A percentile compares a stretch with the other conserved stretches of the same genome.
phyloP scores from a whole-genome alignment of 1,140 invertebrate genomes.

The Ceratosolen fusciceps region DNA sequence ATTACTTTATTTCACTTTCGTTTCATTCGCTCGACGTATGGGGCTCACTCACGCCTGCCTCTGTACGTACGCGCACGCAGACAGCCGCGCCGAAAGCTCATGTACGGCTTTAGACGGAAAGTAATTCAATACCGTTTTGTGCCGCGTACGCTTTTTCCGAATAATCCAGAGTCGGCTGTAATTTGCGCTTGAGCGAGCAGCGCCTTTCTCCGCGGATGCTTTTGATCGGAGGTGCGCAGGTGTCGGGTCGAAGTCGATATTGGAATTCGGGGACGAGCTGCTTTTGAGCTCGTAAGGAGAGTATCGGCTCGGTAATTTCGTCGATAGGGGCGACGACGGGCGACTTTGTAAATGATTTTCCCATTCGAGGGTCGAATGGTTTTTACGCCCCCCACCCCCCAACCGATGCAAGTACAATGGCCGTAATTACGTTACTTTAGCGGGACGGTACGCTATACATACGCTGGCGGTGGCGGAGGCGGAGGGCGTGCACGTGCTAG shows the following conservation, averaged over 20 bases:
- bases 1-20: not conserved
- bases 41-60: no score
- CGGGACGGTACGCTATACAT: no score
- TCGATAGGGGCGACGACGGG: no score
- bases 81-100: not conserved
- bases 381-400: not conserved
- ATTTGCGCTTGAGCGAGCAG: not conserved
- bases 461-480: no score
- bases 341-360: no score
- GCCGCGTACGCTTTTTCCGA: not conserved
- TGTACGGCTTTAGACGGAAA: not conserved
- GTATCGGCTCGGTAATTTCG: no score
- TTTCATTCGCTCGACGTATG: not conserved
- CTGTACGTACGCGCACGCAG: no score
- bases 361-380: not conserved
- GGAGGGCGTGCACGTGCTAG: not conserved
- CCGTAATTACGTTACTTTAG: not conserved
- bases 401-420: not conserved
- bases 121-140: slow-evolving; percentile 3
- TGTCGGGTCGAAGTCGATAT: not conserved
- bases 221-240: not conserved
- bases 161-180: not conserved
- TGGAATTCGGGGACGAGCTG: not conserved
- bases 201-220: not conserved
- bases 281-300: not conserved